These are phyloP conservation scores for Malacoraja senta DNA, from an alignment of 2,797 vertebrate genomes.

Conservation along the genomic window DNA sequence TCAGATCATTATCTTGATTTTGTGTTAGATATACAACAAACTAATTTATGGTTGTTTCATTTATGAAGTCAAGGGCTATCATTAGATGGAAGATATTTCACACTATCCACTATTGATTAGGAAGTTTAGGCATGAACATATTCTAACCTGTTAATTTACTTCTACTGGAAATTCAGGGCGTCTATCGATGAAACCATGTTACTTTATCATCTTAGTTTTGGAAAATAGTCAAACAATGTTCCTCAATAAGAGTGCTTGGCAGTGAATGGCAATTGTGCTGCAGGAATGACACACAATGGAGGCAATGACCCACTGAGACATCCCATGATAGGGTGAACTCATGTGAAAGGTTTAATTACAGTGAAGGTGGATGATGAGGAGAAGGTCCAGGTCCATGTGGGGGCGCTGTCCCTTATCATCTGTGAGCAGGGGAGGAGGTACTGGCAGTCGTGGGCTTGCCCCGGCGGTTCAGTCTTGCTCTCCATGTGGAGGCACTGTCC, in stretches of 20 bases:
- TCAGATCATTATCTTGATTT: not conserved
- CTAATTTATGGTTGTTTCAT: constrained; percentile 2
- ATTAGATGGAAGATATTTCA: not conserved
- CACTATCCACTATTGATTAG: not conserved
- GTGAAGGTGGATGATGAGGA: no score
- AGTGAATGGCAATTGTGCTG: not conserved
- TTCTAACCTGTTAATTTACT: not conserved
- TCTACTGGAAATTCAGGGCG: not conserved
- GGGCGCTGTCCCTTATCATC: no score
- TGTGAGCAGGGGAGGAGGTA: no score
- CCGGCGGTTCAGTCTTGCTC: no score
- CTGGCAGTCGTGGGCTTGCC: no score
- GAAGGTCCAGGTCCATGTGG: no score
- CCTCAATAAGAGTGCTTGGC: not conserved
- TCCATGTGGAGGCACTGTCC: no score
- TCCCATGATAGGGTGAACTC: no score
- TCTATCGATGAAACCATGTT: not conserved
- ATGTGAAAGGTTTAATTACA: no score
- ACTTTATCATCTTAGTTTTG: not conserved
- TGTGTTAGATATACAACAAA: not conserved
- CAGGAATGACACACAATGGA: no score
- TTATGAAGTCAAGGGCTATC: not conserved
- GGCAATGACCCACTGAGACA: no score
- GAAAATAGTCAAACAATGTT: not conserved
- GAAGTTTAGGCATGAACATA: not conserved